These are phyloP conservation scores for Copidosoma floridanum DNA, from an alignment of 1,140 invertebrate genomes.

Conservation along the genomic window DNA sequence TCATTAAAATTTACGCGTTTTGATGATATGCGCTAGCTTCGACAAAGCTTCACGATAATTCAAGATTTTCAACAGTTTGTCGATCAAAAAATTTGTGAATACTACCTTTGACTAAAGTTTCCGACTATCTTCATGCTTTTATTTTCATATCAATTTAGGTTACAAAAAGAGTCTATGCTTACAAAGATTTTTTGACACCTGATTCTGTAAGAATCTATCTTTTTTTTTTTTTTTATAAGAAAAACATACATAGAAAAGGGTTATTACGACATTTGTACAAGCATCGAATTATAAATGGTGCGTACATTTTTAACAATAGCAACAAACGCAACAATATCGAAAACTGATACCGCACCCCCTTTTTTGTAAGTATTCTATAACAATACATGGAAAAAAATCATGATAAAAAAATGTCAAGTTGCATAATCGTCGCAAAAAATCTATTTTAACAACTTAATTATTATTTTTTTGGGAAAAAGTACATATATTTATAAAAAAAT, in stretches of 20 bases:
- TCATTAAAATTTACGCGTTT: background rate
- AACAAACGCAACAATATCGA: background rate
- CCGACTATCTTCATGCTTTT: background rate
- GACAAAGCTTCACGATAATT: background rate
- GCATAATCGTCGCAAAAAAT: too few species aligned
- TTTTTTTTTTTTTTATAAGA: constrained; percentile 6
- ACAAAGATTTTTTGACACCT: constrained; percentile 16
- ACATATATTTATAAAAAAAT: constrained; percentile 7
- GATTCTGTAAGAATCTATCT: constrained; percentile 1
- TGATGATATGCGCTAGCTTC: background rate
- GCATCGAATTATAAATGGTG: background rate
- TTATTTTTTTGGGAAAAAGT: too few species aligned
- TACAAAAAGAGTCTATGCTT: constrained; percentile 7
- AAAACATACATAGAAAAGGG: constrained; percentile 17
- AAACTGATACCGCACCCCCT: constrained; percentile 6
- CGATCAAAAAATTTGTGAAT: background rate
- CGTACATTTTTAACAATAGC: constrained; percentile 16
- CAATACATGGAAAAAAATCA: constrained; percentile 15
- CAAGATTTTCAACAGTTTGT: constrained; percentile 6
- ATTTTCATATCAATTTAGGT: background rate
- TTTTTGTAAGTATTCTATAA: constrained; percentile 11
- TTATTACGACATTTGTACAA: constrained; percentile 7
- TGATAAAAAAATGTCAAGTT: too few species aligned
- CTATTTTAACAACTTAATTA: too few species aligned
- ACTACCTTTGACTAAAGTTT: background rate